These are phyloP conservation scores for Helicoverpa assulta DNA, from an alignment of 2,888 invertebrate species.

Conservation along the genomic window DNA sequence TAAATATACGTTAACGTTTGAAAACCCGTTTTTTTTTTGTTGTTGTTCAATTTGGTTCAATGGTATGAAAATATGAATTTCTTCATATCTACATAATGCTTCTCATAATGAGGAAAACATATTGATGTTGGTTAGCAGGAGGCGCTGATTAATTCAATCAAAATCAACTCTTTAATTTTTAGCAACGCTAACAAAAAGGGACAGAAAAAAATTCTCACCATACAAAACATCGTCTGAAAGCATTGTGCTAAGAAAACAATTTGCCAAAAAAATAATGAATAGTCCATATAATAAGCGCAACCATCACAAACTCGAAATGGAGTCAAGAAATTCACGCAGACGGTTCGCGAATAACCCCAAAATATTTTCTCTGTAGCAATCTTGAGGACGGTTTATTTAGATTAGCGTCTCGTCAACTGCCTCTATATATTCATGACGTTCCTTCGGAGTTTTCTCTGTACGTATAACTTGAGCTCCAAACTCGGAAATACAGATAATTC, in stretches of 20 bases:
- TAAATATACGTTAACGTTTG: too few relatives aligned
- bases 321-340: constrained; percentile 66
- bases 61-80: too few relatives aligned
- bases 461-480: constrained; percentile 65
- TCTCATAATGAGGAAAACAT: too few relatives aligned
- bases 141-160: too few relatives aligned
- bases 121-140: too few relatives aligned
- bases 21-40: not conserved
- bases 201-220: too few relatives aligned
- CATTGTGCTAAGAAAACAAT: constrained; percentile 23
- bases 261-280: constrained; percentile 25
- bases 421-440: constrained; percentile 77
- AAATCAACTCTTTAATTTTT: too few relatives aligned
- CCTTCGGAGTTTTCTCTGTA: constrained; percentile 66
- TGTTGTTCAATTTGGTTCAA: too few relatives aligned
- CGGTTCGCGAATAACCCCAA: constrained; percentile 63
- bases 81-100: too few relatives aligned
- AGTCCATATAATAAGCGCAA: constrained; percentile 39
- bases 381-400: constrained; percentile 75
- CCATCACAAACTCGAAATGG: constrained; percentile 46
- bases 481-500: constrained; percentile 70
- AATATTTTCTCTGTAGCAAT: constrained; percentile 73
- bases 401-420: constrained; percentile 73
- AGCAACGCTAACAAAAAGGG: too few relatives aligned
- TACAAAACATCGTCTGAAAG: not conserved